Base-by-base conservation (phyloP, 2,113 vertebrate genomes). In the Lamprotornis superbus region DNA sequence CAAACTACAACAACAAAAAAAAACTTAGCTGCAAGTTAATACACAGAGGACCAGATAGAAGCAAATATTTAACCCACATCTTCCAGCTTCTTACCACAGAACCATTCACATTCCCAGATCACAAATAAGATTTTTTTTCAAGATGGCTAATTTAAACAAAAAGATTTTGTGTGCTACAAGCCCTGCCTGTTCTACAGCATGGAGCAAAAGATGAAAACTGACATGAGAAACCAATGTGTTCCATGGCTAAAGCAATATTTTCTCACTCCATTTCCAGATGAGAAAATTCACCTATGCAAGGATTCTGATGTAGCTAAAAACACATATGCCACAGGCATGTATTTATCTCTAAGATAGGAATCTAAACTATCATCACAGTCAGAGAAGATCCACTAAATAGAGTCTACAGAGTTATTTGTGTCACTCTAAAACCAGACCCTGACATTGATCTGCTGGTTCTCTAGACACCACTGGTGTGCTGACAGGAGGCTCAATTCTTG, bases 271-370 rank as follows among this genome's bases (percentile, higher is more conserved):
- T 65, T 80, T 70, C 15, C 18, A n/a, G 23, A 27, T 5, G 8
- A 40, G 46, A 21, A 89, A 89, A 92, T 49, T 76, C 4, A 39
- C 13, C 40, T 64, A 46, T 22, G n/a, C 52, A 49, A 61, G 35
- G 47, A 53, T 49, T 80, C 46, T 57, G 67, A 60, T 19, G 3
- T 28, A 76, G 22, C 10, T 69, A 64, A 87, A 89, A 77, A 69
- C 0, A 1, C 11, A 13, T 0, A 0, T 49, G 25, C 12, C 17
- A 61, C 19, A 69, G 49, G 28, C 35, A 35, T 7, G 7, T 37
- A n/a, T 82, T 92, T 87, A 81, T 23, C 52, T 75, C 39, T 50
- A 47, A 83, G 21, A 10, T 0, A 55, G 20, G 25, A 81, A 89
- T 55, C 37, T 83, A 65, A 76, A 52, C n/a, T 83, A 69, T 37